A percentile compares a stretch with the other conserved stretches of the same genome.
These are phyloP conservation scores for Sycophila sp. DNA, from an alignment of 1,140 invertebrate genomes.

Conservation along the genomic window DNA sequence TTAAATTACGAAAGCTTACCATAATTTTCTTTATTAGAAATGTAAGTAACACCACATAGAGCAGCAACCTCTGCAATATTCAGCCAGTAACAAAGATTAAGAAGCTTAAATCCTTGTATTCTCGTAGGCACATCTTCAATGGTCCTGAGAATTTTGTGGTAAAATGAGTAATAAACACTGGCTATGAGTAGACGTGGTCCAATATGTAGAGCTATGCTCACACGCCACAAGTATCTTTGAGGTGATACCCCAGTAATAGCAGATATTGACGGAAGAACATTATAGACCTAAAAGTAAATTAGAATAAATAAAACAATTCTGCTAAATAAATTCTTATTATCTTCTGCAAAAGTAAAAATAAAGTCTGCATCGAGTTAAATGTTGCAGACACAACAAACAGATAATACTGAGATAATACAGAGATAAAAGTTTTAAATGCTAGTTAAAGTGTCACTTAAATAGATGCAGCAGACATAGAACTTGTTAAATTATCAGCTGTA, in stretches of 20 bases:
- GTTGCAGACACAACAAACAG: no score
- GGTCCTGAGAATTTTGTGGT: conserved; percentile 73
- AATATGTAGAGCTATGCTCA: conserved; percentile 89
- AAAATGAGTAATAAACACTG: conserved; percentile 84
- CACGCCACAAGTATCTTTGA: conserved; percentile 91
- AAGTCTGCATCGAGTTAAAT: no score
- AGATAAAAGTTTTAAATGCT: no score
- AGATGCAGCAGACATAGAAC: conserved; percentile 34
- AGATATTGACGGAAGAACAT: conserved; percentile 91
- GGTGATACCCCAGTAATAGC: conserved; percentile 91
- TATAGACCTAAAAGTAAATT: conserved; percentile 77
- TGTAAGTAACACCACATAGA: conserved; percentile 88
- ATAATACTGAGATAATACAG: no score
- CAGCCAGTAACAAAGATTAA: conserved; percentile 83
- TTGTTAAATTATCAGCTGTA: conserved; percentile 2
- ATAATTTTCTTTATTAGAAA: conserved; percentile 94
- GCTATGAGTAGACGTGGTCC: conserved; percentile 87
- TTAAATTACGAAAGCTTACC: conserved; percentile 72
- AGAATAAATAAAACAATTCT: no score
- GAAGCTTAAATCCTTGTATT: conserved; percentile 68
- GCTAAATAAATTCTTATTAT: no score
- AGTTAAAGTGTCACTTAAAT: no score
- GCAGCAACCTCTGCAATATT: conserved; percentile 86
- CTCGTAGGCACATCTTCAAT: conserved; percentile 67
- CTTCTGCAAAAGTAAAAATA: no score